Conservation (phyloP, 2,113 vertebrate species). For the Cichladusa arquata region DNA sequence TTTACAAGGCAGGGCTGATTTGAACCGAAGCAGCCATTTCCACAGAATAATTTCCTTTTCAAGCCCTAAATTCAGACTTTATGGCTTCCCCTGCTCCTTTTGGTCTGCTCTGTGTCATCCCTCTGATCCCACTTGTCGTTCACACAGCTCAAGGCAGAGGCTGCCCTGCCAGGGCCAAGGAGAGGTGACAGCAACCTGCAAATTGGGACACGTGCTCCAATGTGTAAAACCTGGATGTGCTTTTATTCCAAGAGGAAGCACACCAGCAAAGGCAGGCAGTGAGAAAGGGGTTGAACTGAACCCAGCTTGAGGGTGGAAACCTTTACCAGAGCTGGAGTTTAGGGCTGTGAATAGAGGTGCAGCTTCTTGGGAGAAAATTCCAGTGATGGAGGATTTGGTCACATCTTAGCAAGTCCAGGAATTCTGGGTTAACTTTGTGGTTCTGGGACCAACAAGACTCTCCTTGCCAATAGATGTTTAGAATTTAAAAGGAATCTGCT, state of each 20-base stretch:
- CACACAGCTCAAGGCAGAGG: neutral
- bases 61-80: constrained; percentile 24
- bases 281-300: neutral
- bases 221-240: neutral
- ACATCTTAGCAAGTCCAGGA: neutral
- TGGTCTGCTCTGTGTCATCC: neutral
- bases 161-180: neutral
- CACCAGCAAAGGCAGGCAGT: neutral
- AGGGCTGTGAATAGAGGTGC: neutral
- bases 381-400: neutral
- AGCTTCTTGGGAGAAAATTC: neutral
- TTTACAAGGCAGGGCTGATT: constrained; percentile 52
- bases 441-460: neutral
- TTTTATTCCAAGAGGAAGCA: neutral
- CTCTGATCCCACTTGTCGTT: neutral
- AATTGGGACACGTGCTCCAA: neutral
- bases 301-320: neutral
- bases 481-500: neutral
- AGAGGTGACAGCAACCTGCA: neutral
- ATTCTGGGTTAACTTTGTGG: neutral
- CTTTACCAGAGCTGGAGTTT: neutral
- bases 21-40: constrained; percentile 16
- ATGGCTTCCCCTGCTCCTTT: neutral
- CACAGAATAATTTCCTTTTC: constrained; percentile 15
- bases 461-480: neutral